Percentiles rank a stretch among this genome's conserved stretches.
Conservation (phyloP, 2,113 vertebrate species). For the Hyperopisus bebe region DNA sequence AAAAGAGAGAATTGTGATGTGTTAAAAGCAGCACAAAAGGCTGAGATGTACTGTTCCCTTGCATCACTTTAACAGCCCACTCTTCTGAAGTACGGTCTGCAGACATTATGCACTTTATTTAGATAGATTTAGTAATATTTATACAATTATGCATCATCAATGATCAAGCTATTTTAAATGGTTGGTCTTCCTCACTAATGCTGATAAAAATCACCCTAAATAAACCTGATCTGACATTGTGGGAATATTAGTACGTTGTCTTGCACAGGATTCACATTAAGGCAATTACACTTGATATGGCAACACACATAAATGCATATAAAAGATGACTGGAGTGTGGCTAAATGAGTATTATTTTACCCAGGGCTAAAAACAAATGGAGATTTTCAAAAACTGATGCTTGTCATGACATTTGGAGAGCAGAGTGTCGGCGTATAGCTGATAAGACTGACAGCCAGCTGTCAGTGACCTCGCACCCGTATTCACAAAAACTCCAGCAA, state of each 20-base stretch:
- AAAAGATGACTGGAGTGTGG: neutral
- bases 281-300: neutral
- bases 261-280: neutral
- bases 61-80: neutral
- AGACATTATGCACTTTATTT: neutral
- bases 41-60: neutral
- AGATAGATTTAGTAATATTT: neutral
- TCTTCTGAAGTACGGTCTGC: neutral
- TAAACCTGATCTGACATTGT: neutral
- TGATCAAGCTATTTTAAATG: neutral
- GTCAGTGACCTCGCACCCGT: neutral
- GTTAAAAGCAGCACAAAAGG: neutral
- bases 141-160: neutral
- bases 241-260: neutral
- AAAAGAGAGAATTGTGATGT: neutral
- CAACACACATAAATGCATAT: neutral
- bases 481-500: neutral
- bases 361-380: neutral
- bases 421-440: neutral
- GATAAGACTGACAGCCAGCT: neutral
- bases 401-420: neutral
- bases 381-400: neutral
- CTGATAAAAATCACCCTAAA: neutral
- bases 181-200: neutral
- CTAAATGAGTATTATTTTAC: neutral